A percentile compares a stretch with the other conserved stretches of the same genome.
Evolutionary conservation across 2,113 vertebrate species (phyloP).

Genomic region (Xiphophorus couchianus): DNA sequence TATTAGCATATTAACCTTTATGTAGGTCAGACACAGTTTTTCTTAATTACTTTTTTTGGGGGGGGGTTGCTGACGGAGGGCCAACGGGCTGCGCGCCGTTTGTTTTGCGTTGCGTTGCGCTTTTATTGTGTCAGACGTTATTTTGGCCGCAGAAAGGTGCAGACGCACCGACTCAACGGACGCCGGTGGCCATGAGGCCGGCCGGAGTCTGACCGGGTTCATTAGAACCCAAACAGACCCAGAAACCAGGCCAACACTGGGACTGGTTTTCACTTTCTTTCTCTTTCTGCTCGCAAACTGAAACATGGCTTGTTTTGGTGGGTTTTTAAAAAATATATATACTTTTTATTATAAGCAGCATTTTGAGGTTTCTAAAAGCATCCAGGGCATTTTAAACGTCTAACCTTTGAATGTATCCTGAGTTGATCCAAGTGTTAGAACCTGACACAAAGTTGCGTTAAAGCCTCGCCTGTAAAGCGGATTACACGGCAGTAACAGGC

Average conservation of each 20-base stretch:
- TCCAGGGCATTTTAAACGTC: conserved; percentile 16
- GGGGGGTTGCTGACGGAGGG: conserved; percentile 56
- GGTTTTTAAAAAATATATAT: neutral
- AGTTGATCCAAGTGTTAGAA: conserved; percentile 18
- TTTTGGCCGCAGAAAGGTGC: conserved; percentile 57
- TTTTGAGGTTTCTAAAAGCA: neutral
- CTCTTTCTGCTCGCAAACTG: neutral
- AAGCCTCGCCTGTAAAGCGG: conserved; percentile 29
- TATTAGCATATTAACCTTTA: conserved; percentile 84
- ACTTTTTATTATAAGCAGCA: neutral
- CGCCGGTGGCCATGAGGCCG: conserved; percentile 64
- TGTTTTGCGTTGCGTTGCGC: conserved; percentile 41
- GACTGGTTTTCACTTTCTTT: neutral
- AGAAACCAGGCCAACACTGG: conserved; percentile 61
- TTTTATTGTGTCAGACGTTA: conserved; percentile 69
- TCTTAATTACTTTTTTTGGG: conserved; percentile 75
- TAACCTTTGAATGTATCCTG: neutral
- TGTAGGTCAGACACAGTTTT: conserved; percentile 81
- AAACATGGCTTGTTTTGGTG: neutral
- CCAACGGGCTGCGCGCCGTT: conserved; percentile 69
- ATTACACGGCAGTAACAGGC: conserved; percentile 36
- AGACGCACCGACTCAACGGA: conserved; percentile 64
- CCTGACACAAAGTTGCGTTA: conserved; percentile 39
- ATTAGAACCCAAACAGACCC: conserved; percentile 63
- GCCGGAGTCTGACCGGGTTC: conserved; percentile 50